Evolutionary conservation across 2,888 invertebrate species (phyloP).

Genomic region (Abscondita cerata): DNA sequence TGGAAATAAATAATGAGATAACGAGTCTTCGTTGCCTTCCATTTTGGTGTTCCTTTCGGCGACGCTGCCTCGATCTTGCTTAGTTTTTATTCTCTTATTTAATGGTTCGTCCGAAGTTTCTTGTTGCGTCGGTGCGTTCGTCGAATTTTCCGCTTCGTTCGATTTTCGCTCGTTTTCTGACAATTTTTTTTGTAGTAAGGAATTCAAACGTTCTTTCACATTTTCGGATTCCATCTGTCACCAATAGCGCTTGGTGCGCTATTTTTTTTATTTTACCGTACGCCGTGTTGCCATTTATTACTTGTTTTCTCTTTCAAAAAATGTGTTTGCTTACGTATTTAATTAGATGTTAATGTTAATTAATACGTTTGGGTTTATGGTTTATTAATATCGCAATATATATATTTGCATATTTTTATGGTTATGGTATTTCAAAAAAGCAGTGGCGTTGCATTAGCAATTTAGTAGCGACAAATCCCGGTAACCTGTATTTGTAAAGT

Average conservation of each 20-base stretch:
- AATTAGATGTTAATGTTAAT: too few species aligned
- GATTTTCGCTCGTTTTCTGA: conserved; percentile 38
- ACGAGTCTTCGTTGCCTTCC: conserved; percentile 8
- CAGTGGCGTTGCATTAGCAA: too few species aligned
- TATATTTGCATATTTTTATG: too few species aligned
- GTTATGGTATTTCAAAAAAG: too few species aligned
- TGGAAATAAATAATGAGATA: conserved; percentile 35
- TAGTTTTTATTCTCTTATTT: conserved; percentile 4
- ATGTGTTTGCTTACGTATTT: too few species aligned
- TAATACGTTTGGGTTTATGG: too few species aligned
- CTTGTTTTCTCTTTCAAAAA: too few species aligned
- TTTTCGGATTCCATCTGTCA: conserved; percentile 43
- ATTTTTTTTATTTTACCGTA: too few species aligned
- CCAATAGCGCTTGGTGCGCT: not conserved
- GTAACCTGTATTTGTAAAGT: too few species aligned
- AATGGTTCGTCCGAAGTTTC: conserved; percentile 1
- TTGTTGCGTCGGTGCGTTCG: conserved; percentile 6
- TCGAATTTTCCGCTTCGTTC: conserved; percentile 14
- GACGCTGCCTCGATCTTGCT: conserved; percentile 3
- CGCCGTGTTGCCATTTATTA: too few species aligned
- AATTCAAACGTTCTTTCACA: conserved; percentile 45
- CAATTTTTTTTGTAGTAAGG: conserved; percentile 43
- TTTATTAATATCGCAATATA: too few species aligned
- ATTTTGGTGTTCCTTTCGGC: conserved; percentile 26
- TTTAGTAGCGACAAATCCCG: too few species aligned